phyloP scores from a whole-genome alignment of 1,140 invertebrate species.

The Drosophila murphyi region DNA sequence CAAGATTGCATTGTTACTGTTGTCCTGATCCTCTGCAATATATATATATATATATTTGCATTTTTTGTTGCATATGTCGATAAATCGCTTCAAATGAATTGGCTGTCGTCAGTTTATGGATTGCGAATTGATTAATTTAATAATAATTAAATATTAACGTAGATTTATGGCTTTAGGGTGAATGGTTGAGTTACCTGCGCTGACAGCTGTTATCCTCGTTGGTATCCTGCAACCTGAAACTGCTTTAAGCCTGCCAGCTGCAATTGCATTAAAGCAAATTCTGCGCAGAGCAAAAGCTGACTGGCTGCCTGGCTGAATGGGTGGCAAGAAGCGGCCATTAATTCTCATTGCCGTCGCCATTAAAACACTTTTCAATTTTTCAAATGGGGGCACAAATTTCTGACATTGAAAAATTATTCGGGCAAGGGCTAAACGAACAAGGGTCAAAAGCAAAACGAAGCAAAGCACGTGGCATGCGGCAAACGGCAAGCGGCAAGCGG shows the following conservation, averaged over 20 bases:
- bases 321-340: slow-evolving; percentile 69
- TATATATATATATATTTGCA: too few relatives aligned
- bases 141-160: slow-evolving; percentile 4
- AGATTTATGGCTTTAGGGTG: neutral
- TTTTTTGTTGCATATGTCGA: neutral
- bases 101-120: neutral
- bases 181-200: neutral
- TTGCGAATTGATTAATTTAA: neutral
- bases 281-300: slow-evolving; percentile 42
- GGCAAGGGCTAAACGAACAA: slow-evolving; percentile 41
- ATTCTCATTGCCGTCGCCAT: slow-evolving; percentile 77
- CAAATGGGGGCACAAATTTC: slow-evolving; percentile 65
- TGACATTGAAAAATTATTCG: slow-evolving; percentile 80
- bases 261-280: slow-evolving; percentile 51
- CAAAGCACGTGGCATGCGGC: slow-evolving; percentile 22
- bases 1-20: too few relatives aligned
- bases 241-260: slow-evolving; percentile 32
- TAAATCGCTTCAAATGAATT: neutral
- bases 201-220: slow-evolving; percentile 1
- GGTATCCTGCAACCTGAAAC: slow-evolving; percentile 7
- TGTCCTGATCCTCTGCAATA: too few relatives aligned
- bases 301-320: slow-evolving; percentile 45
- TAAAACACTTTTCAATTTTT: slow-evolving; percentile 80
- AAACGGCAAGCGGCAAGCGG: slow-evolving; percentile 20
- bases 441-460: slow-evolving; percentile 5